Evolutionary conservation across 2,113 vertebrate genomes (phyloP), one percentile per base, ranked within the genome.

Genomic region (Falcunculus frontatus): DNA sequence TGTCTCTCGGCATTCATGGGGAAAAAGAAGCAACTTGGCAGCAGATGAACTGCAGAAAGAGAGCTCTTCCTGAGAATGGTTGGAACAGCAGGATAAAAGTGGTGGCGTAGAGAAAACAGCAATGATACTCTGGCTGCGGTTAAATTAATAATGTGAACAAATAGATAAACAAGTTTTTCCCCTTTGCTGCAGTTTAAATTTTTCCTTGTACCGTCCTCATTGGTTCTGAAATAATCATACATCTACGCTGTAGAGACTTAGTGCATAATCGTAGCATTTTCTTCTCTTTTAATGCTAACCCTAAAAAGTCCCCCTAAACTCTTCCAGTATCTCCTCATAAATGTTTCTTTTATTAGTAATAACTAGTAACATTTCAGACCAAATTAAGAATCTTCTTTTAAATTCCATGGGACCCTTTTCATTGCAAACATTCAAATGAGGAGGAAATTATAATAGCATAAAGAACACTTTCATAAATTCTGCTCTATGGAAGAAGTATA

Each of bases 1-100:
- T 25, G 7, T 52, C 18, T 78, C 56, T 75, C 35, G 7, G 13
- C 0, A 0, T 33, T 35, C 9, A 10, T 8, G 26, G 12, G 23
- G 8, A 41, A 87, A 64, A 89, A 69, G 44, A 4, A 64, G 15
- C 6, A 84, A 59, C 30, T 35, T 35, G n/a, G 25, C 21, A 68
- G 25, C 16, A 82, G 32, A 11, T 60, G 39, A 91, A 59, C 7
- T 64, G 44, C 21, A 87, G 55, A 30, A 57, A 57, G 46, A 72
- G 26, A 70, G 1, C 9, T 19, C 18, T 85, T 85, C 35, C 32
- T n/a, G 10, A 70, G n/a, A 57, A 50, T 46, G 11, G 8, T 37
- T 89, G 67, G 42, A 91, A 23, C 33, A 91, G 23, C 27, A 47
- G 35, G 17, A 55, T 74, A 30, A 62, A 87, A 80, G 23, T 29